Conservation (phyloP, 2,888 invertebrate genomes). For the Steinernema hermaphroditum region DNA sequence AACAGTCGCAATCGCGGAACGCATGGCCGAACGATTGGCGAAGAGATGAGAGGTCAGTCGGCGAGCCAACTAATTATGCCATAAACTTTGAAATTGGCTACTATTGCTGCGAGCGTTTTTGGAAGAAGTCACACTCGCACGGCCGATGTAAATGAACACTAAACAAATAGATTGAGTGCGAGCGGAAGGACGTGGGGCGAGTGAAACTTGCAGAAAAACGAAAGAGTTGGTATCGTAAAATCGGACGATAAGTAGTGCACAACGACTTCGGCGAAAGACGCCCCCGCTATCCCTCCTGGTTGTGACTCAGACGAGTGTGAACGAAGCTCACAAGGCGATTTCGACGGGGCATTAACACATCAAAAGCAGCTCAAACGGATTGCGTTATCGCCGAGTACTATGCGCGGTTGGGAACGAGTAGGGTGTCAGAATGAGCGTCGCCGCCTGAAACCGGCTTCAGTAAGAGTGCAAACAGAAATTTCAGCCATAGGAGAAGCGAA, state of each 20-base stretch:
- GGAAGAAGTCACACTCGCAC: too few relatives aligned
- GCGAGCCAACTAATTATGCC: slow-evolving; percentile 19
- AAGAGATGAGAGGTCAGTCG: slow-evolving; percentile 3
- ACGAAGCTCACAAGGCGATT: background rate
- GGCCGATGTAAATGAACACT: background rate
- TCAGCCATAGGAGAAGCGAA: background rate
- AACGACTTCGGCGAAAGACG: background rate
- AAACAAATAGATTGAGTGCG: slow-evolving; percentile 9
- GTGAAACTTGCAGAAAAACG: slow-evolving; percentile 6
- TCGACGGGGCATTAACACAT: slow-evolving; percentile 22
- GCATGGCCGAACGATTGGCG: background rate
- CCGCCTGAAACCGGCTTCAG: slow-evolving; percentile 27
- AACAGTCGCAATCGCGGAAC: too few relatives aligned
- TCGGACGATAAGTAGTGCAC: slow-evolving; percentile 22
- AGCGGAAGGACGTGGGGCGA: background rate
- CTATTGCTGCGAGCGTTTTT: background rate
- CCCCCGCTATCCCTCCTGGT: background rate
- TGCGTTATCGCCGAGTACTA: background rate
- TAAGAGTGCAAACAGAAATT: slow-evolving; percentile 21
- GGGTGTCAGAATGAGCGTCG: slow-evolving; percentile 28
- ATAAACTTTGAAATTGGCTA: background rate
- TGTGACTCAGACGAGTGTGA: background rate
- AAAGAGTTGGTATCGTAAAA: slow-evolving; percentile 20
- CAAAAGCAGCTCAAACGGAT: slow-evolving; percentile 24
- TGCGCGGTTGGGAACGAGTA: slow-evolving; percentile 6